phyloP scores from a whole-genome alignment of 2,888 invertebrate species.

The Panzeria rudis region DNA sequence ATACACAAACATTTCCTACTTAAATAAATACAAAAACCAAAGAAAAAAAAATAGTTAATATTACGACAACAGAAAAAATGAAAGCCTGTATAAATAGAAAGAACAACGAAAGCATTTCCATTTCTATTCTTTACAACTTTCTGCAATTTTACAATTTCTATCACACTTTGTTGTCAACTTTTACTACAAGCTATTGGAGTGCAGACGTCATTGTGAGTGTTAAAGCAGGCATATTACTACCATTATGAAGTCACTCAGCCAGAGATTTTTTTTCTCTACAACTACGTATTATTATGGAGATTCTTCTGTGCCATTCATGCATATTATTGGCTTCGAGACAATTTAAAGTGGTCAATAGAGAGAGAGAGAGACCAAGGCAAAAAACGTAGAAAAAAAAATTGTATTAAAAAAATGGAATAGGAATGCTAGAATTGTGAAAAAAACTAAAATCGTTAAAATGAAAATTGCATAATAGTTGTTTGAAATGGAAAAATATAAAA shows the following conservation, averaged over 20 bases:
- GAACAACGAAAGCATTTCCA: conserved; percentile 43
- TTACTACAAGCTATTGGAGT: conserved; percentile 31
- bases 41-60: background rate
- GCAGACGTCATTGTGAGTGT: conserved; percentile 46
- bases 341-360: conserved; percentile 65
- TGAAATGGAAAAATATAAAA: conserved; percentile 32
- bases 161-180: conserved; percentile 42
- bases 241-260: conserved; percentile 60
- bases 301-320: conserved; percentile 68
- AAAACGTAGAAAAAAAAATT: conserved; percentile 7
- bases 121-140: conserved; percentile 32
- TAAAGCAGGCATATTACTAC: conserved; percentile 60
- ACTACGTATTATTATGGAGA: conserved; percentile 26
- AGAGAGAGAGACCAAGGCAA: conserved; percentile 3
- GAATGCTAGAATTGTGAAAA: conserved; percentile 36
- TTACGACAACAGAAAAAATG: background rate
- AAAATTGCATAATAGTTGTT: conserved; percentile 66
- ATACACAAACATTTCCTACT: conserved; percentile 36
- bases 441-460: conserved; percentile 61
- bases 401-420: background rate
- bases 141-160: conserved; percentile 38
- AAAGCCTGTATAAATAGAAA: conserved; percentile 9
- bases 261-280: conserved; percentile 47
- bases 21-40: conserved; percentile 3
- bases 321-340: conserved; percentile 73